Evolutionary conservation across 2,888 invertebrate genomes (phyloP), one percentile per base, ranked within the genome.

Genomic region (Clitarchus hookeri): DNA sequence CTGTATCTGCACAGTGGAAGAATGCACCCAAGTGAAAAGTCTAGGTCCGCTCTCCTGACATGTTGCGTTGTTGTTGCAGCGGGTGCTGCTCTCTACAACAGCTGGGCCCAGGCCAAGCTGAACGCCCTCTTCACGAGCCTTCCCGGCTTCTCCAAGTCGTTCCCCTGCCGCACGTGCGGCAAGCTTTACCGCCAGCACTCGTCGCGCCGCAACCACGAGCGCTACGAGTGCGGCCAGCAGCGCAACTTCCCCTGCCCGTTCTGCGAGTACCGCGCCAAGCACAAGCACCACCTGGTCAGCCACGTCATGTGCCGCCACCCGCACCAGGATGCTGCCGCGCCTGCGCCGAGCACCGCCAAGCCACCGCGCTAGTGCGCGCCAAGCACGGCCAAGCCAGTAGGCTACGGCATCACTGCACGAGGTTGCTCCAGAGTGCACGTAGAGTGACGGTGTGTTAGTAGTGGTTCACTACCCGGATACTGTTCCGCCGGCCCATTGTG

Each of bases 241-340:
- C 19, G 65, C 19, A 65, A 19, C 65, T 65, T 65, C n/a, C 65
- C 65, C 23, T 65, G 65, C 65, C 65, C 65, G 19, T 65, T 65
- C 65, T 65, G 65, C n/a, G 65, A 65, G 23, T 65, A 65, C n/a
- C 19, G n/a, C 23, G 65, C 65, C 23, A 65, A 65, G 65, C 65
- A 65, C 65, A 65, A 65, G 65, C 65, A 65, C 65, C 65, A 65
- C 65, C 65, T 65, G 65, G n/a, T n/a, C 23, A 65, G 65, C 65
- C 65, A 65, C 23, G 65, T 65, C 13, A n/a, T 65, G 65, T 65
- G 65, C n/a, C 65, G 65, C 3, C 65, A 65, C 65, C 65, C 19
- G 23, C 65, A 65, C 23, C 65, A 65, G 65, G 19, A 8, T 8
- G 53, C 19, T 53, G 53, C 53, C 2, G 16, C 23, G 3, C 65